phyloP scores from a whole-genome alignment of 2,888 invertebrate genomes.

The Coelogynopora nodosa region DNA sequence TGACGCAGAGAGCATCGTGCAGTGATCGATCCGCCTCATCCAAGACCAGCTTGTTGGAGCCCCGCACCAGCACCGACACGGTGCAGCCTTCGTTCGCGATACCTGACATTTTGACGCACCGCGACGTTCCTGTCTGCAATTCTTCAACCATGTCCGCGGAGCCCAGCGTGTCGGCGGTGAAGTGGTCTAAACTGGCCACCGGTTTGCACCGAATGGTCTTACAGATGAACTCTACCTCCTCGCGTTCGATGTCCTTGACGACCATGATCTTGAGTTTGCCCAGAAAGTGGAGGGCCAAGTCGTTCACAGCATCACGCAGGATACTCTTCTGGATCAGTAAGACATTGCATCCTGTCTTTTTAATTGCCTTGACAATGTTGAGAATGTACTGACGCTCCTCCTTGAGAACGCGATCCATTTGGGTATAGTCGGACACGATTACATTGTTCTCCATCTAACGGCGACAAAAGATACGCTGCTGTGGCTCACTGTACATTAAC shows the following conservation, averaged over 20 bases:
- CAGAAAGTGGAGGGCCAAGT: constrained; percentile 91
- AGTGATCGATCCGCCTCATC: constrained; percentile 84
- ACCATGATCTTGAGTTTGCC: constrained; percentile 99
- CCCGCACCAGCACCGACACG: constrained; percentile 84
- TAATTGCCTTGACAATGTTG: constrained; percentile 96
- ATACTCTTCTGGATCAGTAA: constrained; percentile 82
- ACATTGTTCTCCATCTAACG: constrained; percentile 64
- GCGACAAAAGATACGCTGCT: neutral
- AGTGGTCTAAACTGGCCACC: constrained; percentile 96
- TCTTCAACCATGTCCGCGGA: constrained; percentile 90
- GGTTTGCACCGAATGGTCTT: constrained; percentile 82
- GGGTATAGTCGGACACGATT: constrained; percentile 94
- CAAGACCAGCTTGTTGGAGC: constrained; percentile 79
- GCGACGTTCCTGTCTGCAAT: constrained; percentile 71
- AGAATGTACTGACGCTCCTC: constrained; percentile 95
- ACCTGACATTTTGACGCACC: constrained; percentile 70
- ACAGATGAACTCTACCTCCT: constrained; percentile 75
- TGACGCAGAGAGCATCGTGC: constrained; percentile 85
- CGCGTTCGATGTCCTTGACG: constrained; percentile 92
- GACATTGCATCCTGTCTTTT: constrained; percentile 95
- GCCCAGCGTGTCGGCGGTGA: constrained; percentile 82
- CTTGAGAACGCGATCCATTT: constrained; percentile 95
- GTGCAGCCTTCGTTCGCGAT: constrained; percentile 82
- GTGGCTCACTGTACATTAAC: no score
- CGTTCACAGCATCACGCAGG: constrained; percentile 87